Evolutionary conservation across 2,888 invertebrate species (phyloP).

Genomic region (Agrypnus murinus): DNA sequence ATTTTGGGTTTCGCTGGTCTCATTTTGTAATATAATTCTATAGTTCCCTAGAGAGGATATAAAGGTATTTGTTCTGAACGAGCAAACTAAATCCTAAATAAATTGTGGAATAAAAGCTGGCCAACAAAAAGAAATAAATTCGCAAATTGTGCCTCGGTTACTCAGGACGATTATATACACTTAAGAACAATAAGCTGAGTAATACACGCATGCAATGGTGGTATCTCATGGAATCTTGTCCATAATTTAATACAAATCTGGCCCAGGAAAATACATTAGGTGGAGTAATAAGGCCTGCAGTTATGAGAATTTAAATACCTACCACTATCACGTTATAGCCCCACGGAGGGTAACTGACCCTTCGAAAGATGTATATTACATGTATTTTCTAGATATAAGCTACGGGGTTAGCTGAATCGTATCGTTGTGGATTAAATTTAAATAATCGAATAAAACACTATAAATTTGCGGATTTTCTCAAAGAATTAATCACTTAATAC

Average conservation of each 20-base stretch:
- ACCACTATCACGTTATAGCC: constrained; percentile 62
- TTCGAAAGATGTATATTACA: constrained; percentile 62
- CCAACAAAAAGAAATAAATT: constrained; percentile 47
- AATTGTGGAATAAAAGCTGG: constrained; percentile 46
- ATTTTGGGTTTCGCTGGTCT: constrained; percentile 45
- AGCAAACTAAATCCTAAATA: constrained; percentile 49
- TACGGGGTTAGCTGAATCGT: constrained; percentile 59
- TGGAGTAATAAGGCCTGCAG: constrained; percentile 61
- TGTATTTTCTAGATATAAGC: constrained; percentile 58
- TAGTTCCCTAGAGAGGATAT: constrained; percentile 48
- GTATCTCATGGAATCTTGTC: constrained; percentile 58
- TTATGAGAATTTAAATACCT: constrained; percentile 65
- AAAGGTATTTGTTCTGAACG: constrained; percentile 50
- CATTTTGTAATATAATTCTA: constrained; percentile 49
- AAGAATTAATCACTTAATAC: constrained; percentile 18
- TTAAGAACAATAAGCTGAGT: constrained; percentile 49
- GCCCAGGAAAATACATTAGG: constrained; percentile 60
- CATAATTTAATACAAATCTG: constrained; percentile 63
- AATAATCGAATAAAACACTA: constrained; percentile 52
- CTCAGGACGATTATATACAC: constrained; percentile 46
- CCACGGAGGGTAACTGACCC: constrained; percentile 59
- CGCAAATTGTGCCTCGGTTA: constrained; percentile 39
- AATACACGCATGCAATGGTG: constrained; percentile 43
- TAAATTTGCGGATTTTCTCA: constrained; percentile 35
- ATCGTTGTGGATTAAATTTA: constrained; percentile 61